Conservation (phyloP, 2,888 invertebrate genomes). For the Andrena trimmerana region DNA sequence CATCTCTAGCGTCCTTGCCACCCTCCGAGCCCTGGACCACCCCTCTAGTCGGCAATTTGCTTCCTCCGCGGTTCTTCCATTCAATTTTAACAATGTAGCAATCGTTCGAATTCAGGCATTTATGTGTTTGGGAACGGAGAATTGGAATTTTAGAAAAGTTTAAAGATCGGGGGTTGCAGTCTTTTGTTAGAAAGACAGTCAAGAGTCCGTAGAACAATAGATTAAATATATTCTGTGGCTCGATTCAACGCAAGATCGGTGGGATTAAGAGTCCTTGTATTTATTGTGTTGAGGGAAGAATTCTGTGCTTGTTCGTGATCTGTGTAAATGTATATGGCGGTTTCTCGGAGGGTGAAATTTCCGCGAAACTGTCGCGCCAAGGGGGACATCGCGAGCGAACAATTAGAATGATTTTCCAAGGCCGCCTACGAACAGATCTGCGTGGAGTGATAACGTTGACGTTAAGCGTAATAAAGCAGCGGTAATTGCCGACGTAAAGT, state of each 20-base stretch:
- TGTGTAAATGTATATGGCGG: too few species aligned
- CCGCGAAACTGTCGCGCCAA: conserved; percentile 31
- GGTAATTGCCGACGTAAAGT: conserved; percentile 77
- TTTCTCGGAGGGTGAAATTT: not conserved
- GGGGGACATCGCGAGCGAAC: conserved; percentile 27
- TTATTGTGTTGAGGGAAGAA: not conserved
- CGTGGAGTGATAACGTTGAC: conserved; percentile 72
- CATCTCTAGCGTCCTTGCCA: conserved; percentile 47
- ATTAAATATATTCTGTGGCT: too few species aligned
- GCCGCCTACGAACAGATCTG: conserved; percentile 63
- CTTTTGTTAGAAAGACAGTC: not conserved
- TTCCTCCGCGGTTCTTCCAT: not conserved
- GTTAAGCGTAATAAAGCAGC: conserved; percentile 76
- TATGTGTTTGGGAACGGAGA: not conserved
- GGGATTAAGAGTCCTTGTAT: not conserved
- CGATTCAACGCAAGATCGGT: too few species aligned
- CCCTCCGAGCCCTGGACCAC: not conserved
- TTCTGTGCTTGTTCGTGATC: too few species aligned
- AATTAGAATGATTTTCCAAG: conserved; percentile 50
- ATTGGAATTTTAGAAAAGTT: not conserved
- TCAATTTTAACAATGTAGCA: not conserved
- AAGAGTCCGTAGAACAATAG: too few species aligned
- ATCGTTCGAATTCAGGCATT: not conserved
- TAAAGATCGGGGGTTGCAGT: not conserved
- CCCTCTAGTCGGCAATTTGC: conserved; percentile 19